Evolutionary conservation across 2,797 vertebrate species (phyloP), one percentile per base, ranked within the genome.

Genomic region (Sebastes hopkinsi): DNA sequence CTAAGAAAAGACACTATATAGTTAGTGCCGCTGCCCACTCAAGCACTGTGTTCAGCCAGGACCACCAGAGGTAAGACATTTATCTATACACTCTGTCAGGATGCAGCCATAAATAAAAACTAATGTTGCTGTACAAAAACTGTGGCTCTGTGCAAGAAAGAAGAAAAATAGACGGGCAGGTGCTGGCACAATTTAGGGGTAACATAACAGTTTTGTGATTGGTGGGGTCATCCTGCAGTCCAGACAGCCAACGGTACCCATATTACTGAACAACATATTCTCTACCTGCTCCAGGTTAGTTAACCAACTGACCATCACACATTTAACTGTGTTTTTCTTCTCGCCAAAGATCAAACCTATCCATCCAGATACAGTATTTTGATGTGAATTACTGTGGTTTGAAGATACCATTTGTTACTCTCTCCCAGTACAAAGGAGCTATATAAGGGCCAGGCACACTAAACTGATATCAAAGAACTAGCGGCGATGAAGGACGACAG

Each of bases 361-460:
- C 22, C 42, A 46, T 46, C 42, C 42, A 46, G 14, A 46, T 46
- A 46, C 2, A 60, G n/a, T 8, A 54, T 12, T 32, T 60, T 13
- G 13, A 58, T 58, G 25, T 18, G 18, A 65, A 25, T 23, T 20
- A 4, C 32, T 71, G 27, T 52, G 61, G 54, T 36, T n/a, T 72
- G 7, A 46, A 20, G 38, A 42, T 42, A 42, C 38, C 38, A 42
- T 0, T 42, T 42, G 38, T 1, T 0, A 0, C 38, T 42, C 14
- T 42, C 38, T 16, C 38, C 38, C 38, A 42, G 38, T 46, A 18
- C 16, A 46, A 18, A 46, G 42, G 42, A 46, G 42, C 42, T 46
- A 8, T 46, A 46, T 46, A 46, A 36, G 42, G 14, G 42, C 42
- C 16, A 46, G 42, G 16, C 42, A 46, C 16, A 46, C 16, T 0